Base-by-base conservation (phyloP, 2,888 invertebrate species). In the Caenorhabditis sp. region DNA sequence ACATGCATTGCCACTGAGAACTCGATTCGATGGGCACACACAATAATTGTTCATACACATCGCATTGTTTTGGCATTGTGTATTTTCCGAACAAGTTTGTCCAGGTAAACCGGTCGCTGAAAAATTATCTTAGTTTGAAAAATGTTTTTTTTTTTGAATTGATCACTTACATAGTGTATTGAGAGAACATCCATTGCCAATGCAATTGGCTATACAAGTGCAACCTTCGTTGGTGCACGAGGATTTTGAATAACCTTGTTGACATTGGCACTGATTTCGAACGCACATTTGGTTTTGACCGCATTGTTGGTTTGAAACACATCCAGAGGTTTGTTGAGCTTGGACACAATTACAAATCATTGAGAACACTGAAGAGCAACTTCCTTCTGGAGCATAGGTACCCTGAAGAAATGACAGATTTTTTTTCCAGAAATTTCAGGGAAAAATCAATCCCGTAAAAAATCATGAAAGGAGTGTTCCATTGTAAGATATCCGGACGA, bases 41-140 rank as follows among this genome's bases (percentile, higher is more conserved):
- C 84, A 84, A 23, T 71, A 68, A 27, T 76, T 73, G 49, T 75
- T 74, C 58, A 76, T 66, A 58, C 83, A 83, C 43, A 69, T 64
- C 1, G 81, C 76, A 24, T 76, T 69, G n/a, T 81, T 79, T 24
- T 77, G 53, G 51, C 83, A 83, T n/a, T 65, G 59, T 12, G 63
- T 59, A 10, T 77, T 68, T n/a, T 73, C 74, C 0, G 75, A 65
- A 53, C 81, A 82, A 55, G 73, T 76, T 66, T 82, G 76, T 0
- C 77, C 79, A 1, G 79, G 79, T 17, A 72, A 37, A 17, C 79
- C 79, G 50, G 67, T 68, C 43, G 71, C 79, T 79, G 60, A n/a
- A 31, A 17, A 17, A 24, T 36, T 6, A 62, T 21, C n/a, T 12
- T 17, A 24, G 8, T 4, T 23, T 26, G 26, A 50, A 3, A 1